Evolutionary conservation across 2,888 invertebrate genomes (phyloP), one percentile per base, ranked within the genome.

Genomic region (Tribolium freemani): DNA sequence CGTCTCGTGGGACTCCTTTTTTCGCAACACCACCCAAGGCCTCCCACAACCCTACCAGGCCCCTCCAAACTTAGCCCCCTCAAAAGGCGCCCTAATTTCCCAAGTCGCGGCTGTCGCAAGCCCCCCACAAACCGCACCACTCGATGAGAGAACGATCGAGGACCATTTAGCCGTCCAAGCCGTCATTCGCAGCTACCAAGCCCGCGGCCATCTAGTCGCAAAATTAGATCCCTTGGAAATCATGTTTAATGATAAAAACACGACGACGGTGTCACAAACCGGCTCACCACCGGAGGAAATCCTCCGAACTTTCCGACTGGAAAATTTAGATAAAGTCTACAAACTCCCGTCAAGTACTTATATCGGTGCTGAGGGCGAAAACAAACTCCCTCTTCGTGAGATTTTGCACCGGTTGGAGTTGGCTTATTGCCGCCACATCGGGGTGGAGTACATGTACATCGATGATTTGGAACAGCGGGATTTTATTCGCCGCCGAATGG

Each of bases 361-460:
- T 21, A 50, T 70, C n/a, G 70, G 64, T 1, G 64, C 56, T 10
- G 26, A 26, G 26, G 10, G 3, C 0, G 56, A 70, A n/a, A 56
- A 26, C 1, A 38, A 46, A 30, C 13, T 70, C 2, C 50, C 92
- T 0, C 86, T 94, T 3, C 88, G 91, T 71, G 93, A 94, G 81
- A 94, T 94, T 77, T 88, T 94, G 53, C 78, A 80, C 1, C 88
- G 93, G 0, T 85, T 94, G 26, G 92, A 93, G 88, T 82, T 87
- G 21, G 89, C 90, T 16, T 94, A 94, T 85, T 94, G 94, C 83
- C 85, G 89, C 4, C 88, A 91, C 44, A 93, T 94, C 74, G 94
- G 94, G 57, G 88, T 91, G 3, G 94, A 94, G 84, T 94, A 90
- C 86, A 93, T 93, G 93, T 93, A 93, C 82, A 88, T 93, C 77